Percentiles rank a stretch among this genome's conserved stretches.
Conservation (phyloP, 2,888 invertebrate species). For the Acronicta leporina region DNA sequence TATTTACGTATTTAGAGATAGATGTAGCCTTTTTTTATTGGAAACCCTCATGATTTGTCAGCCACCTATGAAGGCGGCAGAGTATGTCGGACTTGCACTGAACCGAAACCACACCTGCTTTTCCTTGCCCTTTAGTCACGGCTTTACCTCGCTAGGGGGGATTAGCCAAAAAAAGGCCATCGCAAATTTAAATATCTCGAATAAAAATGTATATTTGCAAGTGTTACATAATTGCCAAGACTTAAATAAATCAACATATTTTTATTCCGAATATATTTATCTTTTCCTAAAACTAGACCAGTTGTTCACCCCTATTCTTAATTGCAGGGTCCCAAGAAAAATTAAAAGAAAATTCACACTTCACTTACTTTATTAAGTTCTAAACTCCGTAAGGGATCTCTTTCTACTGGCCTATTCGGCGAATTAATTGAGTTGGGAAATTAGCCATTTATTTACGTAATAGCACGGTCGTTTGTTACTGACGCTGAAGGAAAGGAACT, state of each 20-base stretch:
- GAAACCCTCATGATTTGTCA: too few species aligned
- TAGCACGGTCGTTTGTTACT: constrained; percentile 2
- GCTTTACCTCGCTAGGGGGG: too few species aligned
- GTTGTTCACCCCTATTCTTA: background rate
- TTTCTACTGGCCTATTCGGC: constrained; percentile 19
- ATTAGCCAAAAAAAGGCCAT: too few species aligned
- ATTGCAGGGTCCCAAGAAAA: constrained; percentile 20
- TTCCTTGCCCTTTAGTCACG: too few species aligned
- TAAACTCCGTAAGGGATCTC: constrained; percentile 13
- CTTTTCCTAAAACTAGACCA: background rate
- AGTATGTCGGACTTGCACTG: too few species aligned
- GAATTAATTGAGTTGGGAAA: constrained; percentile 38
- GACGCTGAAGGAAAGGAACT: background rate
- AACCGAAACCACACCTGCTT: too few species aligned
- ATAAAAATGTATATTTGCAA: background rate
- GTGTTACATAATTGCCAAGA: too few species aligned
- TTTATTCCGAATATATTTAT: background rate
- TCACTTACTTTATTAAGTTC: constrained; percentile 32
- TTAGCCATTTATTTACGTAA: constrained; percentile 24
- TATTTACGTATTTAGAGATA: too few species aligned
- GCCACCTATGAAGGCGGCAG: too few species aligned
- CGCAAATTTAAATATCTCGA: too few species aligned
- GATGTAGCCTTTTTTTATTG: too few species aligned
- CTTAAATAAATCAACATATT: too few species aligned
- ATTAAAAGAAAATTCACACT: constrained; percentile 15